Base-by-base conservation (phyloP, 35 echinoderm and acorn worm genomes). In the Heliocidaris erythrogramma region DNA sequence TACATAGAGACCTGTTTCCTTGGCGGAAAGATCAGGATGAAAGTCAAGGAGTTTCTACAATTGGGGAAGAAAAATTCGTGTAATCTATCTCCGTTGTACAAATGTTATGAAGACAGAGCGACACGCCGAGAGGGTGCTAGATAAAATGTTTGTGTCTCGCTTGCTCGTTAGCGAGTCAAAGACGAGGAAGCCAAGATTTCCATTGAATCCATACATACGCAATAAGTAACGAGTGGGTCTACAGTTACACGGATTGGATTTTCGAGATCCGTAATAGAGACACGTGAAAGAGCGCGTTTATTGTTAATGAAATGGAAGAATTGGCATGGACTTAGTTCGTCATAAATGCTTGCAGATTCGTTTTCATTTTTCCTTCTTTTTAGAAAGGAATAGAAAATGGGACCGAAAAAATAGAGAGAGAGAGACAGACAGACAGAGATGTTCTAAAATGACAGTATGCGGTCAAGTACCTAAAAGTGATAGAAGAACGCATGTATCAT, bases 71-170 rank as follows among this genome's bases (percentile, higher is more conserved):
- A 48, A 59, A 92, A 50, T 48, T 92, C 48, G 91, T 92, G 91
- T 92, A 92, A 92, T 92, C 49, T 92, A 92, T 92, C 47, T 42
- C 49, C 91, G 31, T 59, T 92, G 91, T 92, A 92, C 91, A 92
- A 92, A 92, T 92, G 91, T 92, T 92, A 92, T 92, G 91, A 92
- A 48, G 91, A 48, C 13, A 48, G 91, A 21, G 14, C 12, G 91
- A 59, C 91, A 30, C n/a, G n/a, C 31, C 21, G 50, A 92, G 49
- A 92, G 91, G 48, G 91, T 59, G 91, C 91, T 59, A 92, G 91
- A 59, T 92, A 92, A 92, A 92, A 92, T 92, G 91, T 92, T 92
- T 92, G 91, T 92, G 91, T 59, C 48, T 92, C 91, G 47, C 91
- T 89, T 32, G 87, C 87, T 89, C 87, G 87, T 89, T 89, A 89